Evolutionary conservation across 2,113 vertebrate species (phyloP), one percentile per base, ranked within the genome.

Genomic region (Pampusana beccarii): DNA sequence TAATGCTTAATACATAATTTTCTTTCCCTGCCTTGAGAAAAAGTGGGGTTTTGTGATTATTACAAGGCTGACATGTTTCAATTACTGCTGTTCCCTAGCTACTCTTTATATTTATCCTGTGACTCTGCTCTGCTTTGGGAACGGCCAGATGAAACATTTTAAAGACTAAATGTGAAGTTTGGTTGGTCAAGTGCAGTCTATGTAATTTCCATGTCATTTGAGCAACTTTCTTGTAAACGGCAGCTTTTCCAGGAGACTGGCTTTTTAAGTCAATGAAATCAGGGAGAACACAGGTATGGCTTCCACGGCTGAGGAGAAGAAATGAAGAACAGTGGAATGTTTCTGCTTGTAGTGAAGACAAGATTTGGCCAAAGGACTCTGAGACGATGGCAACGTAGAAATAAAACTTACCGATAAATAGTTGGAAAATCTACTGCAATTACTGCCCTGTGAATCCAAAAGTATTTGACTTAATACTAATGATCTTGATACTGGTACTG

Each of bases 401-500:
- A 91, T 95, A 77, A 97, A 98, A 97, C 94, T 97, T 89, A 80
- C 46, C 5, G 1, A 97, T 87, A 97, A 97, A 97, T 98, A 98
- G 91, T 86, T 83, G 67, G 92, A 97, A 96, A 97, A 88, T 74
- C 97, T 96, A 95, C 95, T 92, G 86, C 97, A 98, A 98, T 98
- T 98, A 97, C 97, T 97, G 95, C 72, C 96, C 94, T 95, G 97
- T 97, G 98, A 98, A 97, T 98, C 95, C 95, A 95, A 91, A 98
- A 98, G 97, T 97, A 97, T 98, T 97, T 98, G 91, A 98, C 97
- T 98, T 98, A 94, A 96, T 95, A 95, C 96, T 98, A 98, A 98
- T 97, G 97, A 97, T 98, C 98, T 97, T 98, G 97, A 95, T 98
- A 98, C 97, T 97, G 97, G 95, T 97, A 97, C 92, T 98, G 98